Conservation (phyloP, 2,797 vertebrate species). For the Sebastes alutus region DNA sequence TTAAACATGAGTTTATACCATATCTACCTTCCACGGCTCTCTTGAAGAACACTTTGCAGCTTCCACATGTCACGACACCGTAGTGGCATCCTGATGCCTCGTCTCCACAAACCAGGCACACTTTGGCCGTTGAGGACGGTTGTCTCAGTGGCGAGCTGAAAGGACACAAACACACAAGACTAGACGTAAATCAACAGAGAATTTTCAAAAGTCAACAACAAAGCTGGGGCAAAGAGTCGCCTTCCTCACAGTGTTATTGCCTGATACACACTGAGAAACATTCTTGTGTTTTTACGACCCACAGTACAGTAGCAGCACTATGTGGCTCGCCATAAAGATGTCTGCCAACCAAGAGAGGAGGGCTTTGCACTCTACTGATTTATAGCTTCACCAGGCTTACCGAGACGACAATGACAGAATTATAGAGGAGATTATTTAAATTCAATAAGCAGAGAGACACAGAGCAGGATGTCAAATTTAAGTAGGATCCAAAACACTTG, state of each 20-base stretch:
- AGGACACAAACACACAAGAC: conserved; percentile 33
- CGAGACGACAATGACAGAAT: conserved; percentile 60
- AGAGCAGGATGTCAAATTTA: conserved; percentile 45
- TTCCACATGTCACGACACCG: conserved; percentile 97
- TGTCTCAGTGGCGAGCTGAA: conserved; percentile 93
- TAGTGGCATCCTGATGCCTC: conserved; percentile 99
- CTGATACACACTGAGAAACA: conserved; percentile 41
- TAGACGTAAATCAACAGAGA: conserved; percentile 26
- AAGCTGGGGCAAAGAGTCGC: conserved; percentile 19
- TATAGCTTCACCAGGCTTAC: conserved; percentile 45
- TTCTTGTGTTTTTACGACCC: conserved; percentile 51
- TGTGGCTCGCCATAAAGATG: conserved; percentile 57
- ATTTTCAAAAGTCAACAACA: conserved; percentile 40
- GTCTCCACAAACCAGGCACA: conserved; percentile 97
- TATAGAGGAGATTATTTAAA: conserved; percentile 61
- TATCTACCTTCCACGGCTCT: conserved; percentile 97
- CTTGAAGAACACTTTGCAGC: conserved; percentile 99
- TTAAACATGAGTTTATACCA: neutral
- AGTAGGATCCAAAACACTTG: conserved; percentile 29
- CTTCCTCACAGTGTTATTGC: neutral
- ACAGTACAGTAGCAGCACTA: conserved; percentile 43
- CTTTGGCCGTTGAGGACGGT: conserved; percentile 96
- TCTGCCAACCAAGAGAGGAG: conserved; percentile 36
- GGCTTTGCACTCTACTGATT: conserved; percentile 53
- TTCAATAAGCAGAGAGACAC: conserved; percentile 53